A percentile compares a stretch with the other conserved stretches of the same genome.
Evolutionary conservation across 2,113 vertebrate species (phyloP).

Genomic region (Myxocyprinus asiaticus): DNA sequence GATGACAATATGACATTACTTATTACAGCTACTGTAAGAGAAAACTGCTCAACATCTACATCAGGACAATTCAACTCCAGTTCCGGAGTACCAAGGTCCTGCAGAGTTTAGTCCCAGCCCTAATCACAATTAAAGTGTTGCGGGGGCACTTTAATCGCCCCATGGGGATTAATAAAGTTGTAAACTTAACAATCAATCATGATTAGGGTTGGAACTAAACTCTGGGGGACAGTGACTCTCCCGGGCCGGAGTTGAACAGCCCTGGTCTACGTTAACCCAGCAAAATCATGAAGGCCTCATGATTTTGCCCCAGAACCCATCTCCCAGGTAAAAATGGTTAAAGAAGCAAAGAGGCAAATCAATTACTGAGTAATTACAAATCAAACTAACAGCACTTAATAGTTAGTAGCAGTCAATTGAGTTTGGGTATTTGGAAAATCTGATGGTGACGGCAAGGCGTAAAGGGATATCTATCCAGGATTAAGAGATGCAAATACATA

Average conservation of each 20-base stretch:
- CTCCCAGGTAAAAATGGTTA: conserved; percentile 85
- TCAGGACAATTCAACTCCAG: conserved; percentile 30
- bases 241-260: too few species aligned
- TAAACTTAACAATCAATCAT: too few species aligned
- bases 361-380: conserved; percentile 72
- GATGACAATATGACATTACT: conserved; percentile 99
- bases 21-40: conserved; percentile 91
- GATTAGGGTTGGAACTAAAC: too few species aligned
- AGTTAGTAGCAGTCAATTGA: conserved; percentile 91
- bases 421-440: conserved; percentile 71
- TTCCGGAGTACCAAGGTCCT: too few species aligned
- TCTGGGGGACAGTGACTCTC: too few species aligned
- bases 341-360: conserved; percentile 64
- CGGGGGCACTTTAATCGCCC: too few species aligned
- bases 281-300: conserved; percentile 76
- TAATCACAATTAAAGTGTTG: too few species aligned
- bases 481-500: conserved; percentile 70
- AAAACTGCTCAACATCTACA: conserved; percentile 85
- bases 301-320: conserved; percentile 83
- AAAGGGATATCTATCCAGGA: conserved; percentile 60
- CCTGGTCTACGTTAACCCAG: conserved; percentile 64
- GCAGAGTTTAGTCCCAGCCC: too few species aligned
- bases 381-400: conserved; percentile 78
- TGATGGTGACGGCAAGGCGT: conserved; percentile 69
- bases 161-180: too few species aligned